Evolutionary conservation across 2,113 vertebrate genomes (phyloP).

Genomic region (Zosterops lateralis): DNA sequence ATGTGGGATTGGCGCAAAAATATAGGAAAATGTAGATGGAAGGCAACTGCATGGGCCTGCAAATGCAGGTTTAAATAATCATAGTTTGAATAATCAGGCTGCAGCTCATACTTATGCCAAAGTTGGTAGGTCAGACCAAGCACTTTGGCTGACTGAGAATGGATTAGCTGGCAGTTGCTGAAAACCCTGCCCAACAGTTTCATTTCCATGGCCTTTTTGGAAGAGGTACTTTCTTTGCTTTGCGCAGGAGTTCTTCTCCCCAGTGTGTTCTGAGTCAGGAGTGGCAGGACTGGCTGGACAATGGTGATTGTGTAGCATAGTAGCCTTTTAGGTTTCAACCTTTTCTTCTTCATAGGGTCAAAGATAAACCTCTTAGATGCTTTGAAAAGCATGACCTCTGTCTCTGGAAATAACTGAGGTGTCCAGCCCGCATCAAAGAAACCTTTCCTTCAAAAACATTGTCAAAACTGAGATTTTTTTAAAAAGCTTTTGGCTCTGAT

Average conservation of each 20-base stretch:
- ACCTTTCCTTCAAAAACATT: slow-evolving; percentile 60
- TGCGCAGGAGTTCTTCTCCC: slow-evolving; percentile 51
- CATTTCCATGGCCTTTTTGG: slow-evolving; percentile 60
- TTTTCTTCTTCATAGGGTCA: slow-evolving; percentile 60
- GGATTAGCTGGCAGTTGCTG: slow-evolving; percentile 20
- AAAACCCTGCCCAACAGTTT: slow-evolving; percentile 64
- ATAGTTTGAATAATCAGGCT: background rate
- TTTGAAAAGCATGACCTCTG: slow-evolving; percentile 47
- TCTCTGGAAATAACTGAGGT: slow-evolving; percentile 59
- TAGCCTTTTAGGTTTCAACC: slow-evolving; percentile 62
- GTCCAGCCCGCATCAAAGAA: slow-evolving; percentile 57
- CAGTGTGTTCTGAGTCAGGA: slow-evolving; percentile 36
- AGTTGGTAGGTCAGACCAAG: slow-evolving; percentile 47
- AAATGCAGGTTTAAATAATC: background rate
- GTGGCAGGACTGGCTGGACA: slow-evolving; percentile 30
- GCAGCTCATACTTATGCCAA: background rate
- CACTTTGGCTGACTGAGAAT: slow-evolving; percentile 45
- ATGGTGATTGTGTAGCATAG: slow-evolving; percentile 38
- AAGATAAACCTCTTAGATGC: slow-evolving; percentile 55
- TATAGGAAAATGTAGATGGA: background rate
- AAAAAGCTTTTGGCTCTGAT: slow-evolving; percentile 53
- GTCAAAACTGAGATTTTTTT: slow-evolving; percentile 56
- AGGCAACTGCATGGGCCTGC: background rate
- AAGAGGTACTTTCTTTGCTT: slow-evolving; percentile 49
- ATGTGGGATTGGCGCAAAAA: background rate